phyloP scores from a whole-genome alignment of 64 coral and sea anemone species.

The Montipora cactus region DNA sequence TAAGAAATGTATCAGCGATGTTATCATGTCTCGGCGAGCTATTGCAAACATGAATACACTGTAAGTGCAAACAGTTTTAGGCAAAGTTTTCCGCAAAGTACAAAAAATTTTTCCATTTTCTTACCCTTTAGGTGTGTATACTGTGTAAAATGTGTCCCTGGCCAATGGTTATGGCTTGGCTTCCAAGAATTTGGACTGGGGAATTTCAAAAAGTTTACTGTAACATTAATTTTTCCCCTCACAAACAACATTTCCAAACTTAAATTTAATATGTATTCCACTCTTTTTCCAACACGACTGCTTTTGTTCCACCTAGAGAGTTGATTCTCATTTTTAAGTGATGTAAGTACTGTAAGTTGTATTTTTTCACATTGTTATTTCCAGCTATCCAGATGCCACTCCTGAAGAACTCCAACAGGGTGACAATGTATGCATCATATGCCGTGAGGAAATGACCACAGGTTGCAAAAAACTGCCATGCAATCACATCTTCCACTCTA shows the following conservation, averaged over 20 bases:
- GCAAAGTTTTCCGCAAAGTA: background rate
- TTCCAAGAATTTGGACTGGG: no score
- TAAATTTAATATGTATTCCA: no score
- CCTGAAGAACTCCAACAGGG: slow-evolving; percentile 92
- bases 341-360: background rate
- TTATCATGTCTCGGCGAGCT: slow-evolving; percentile 97
- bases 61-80: slow-evolving; percentile 64
- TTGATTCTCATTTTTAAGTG: background rate
- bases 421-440: slow-evolving; percentile 99
- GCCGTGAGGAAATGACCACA: slow-evolving; percentile 97
- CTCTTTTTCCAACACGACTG: no score
- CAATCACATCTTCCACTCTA: slow-evolving; percentile 98
- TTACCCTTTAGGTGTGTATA: no score
- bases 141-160: no score
- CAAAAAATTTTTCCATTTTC: no score
- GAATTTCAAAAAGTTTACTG: no score
- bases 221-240: no score
- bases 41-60: slow-evolving; percentile 99
- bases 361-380: background rate
- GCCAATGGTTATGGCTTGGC: no score
- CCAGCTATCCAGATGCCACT: slow-evolving; percentile 98
- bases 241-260: no score
- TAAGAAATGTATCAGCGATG: slow-evolving; percentile 98
- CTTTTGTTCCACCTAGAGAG: background rate
- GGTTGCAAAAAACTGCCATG: slow-evolving; percentile 96